phyloP scores from a whole-genome alignment of 1,140 invertebrate genomes.

The Teleopsis dalmanni region DNA sequence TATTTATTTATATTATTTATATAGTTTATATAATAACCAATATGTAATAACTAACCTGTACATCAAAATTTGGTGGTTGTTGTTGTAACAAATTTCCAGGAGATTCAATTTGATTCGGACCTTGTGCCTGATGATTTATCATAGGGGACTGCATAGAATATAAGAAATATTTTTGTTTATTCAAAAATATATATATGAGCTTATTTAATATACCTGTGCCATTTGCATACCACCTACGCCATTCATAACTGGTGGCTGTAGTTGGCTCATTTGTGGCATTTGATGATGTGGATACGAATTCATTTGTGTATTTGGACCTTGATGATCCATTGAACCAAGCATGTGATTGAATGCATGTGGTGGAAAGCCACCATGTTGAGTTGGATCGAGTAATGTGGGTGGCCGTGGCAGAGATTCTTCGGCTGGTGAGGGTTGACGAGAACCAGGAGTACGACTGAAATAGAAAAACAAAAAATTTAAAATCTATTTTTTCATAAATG shows the following conservation, averaged over 20 bases:
- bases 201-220: constrained; percentile 31
- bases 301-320: constrained; percentile 22
- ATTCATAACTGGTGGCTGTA: constrained; percentile 43
- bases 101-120: constrained; percentile 44
- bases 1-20: background rate
- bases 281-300: constrained; percentile 38
- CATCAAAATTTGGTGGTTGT: constrained; percentile 42
- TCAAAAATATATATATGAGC: background rate
- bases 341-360: constrained; percentile 41
- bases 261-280: constrained; percentile 42
- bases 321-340: constrained; percentile 39
- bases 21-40: background rate
- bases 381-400: constrained; percentile 30
- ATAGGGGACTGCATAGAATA: constrained; percentile 23
- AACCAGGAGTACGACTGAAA: constrained; percentile 76
- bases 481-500: too few relatives aligned
- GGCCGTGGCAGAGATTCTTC: constrained; percentile 54
- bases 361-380: constrained; percentile 31
- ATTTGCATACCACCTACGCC: constrained; percentile 42
- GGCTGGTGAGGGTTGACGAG: constrained; percentile 80
- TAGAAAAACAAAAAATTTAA: constrained; percentile 6
- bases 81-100: constrained; percentile 42
- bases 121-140: constrained; percentile 39
- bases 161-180: background rate
- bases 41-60: constrained; percentile 32